phyloP scores from a whole-genome alignment of 2,113 vertebrate species.

The Bubo bubo region DNA sequence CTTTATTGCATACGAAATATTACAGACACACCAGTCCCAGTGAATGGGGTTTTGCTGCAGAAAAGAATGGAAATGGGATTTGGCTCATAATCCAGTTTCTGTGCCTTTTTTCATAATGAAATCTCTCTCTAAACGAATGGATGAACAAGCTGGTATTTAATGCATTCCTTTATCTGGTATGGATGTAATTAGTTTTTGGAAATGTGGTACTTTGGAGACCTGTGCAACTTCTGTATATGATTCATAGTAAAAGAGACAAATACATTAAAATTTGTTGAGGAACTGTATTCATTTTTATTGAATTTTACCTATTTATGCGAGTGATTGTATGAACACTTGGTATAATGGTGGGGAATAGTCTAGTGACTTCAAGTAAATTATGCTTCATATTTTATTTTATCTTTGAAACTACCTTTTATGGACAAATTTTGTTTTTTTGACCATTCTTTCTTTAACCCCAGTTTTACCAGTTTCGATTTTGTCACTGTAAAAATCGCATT shows the following conservation, averaged over 20 bases:
- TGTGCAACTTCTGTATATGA: not conserved
- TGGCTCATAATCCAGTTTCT: not conserved
- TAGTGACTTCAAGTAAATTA: slow-evolving; percentile 24
- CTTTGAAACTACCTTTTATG: not conserved
- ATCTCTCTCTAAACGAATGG: not conserved
- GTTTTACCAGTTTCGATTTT: not conserved
- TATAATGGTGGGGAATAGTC: not conserved
- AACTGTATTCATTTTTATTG: slow-evolving; percentile 28
- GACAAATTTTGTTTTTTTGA: not conserved
- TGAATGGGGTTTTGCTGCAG: not conserved
- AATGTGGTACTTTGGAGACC: not conserved
- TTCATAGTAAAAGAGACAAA: slow-evolving; percentile 18
- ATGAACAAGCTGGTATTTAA: not conserved
- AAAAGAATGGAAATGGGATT: not conserved
- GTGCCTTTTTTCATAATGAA: not conserved
- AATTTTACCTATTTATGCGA: not conserved
- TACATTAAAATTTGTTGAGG: not conserved
- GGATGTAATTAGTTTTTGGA: slow-evolving; percentile 15
- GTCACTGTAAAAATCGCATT: not conserved
- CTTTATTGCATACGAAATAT: not conserved
- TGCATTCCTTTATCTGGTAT: not conserved
- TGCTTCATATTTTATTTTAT: not conserved
- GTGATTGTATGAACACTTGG: not conserved
- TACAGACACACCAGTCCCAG: not conserved
- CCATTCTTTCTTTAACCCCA: not conserved